phyloP scores from a whole-genome alignment of 1,140 invertebrate species.

The Mesaphorura yosii region DNA sequence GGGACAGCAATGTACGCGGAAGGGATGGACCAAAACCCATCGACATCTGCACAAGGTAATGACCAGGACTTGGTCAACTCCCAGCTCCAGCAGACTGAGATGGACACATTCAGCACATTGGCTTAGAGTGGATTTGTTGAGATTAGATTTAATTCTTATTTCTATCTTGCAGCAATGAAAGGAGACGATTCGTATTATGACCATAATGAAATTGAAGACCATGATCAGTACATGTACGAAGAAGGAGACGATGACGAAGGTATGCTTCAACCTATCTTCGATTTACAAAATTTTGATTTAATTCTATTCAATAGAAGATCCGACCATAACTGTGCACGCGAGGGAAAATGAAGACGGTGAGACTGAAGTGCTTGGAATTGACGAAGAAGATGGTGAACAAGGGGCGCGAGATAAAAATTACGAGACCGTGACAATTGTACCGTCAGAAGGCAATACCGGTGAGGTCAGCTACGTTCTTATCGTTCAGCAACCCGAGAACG shows the following conservation, averaged over 20 bases:
- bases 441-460: constrained; percentile 62
- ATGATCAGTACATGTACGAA: constrained; percentile 23
- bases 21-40: no score
- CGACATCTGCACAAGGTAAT: no score
- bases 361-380: constrained; percentile 22
- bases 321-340: constrained; percentile 22
- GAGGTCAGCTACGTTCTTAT: constrained; percentile 82
- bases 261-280: background rate
- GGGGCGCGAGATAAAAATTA: constrained; percentile 43
- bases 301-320: no score
- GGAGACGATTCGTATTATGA: constrained; percentile 16
- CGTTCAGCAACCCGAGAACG: constrained; percentile 57
- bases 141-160: no score
- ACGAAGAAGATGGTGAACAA: constrained; percentile 13
- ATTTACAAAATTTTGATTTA: no score
- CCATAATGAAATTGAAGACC: constrained; percentile 19
- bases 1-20: no score
- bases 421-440: constrained; percentile 76
- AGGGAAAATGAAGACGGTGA: constrained; percentile 8
- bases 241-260: constrained; percentile 1
- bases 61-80: no score
- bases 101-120: no score
- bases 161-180: constrained; percentile 6
- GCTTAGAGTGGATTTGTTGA: no score
- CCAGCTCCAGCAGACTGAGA: no score